Evolutionary conservation across 2,888 invertebrate species (phyloP).

Genomic region (Agelastica alni): DNA sequence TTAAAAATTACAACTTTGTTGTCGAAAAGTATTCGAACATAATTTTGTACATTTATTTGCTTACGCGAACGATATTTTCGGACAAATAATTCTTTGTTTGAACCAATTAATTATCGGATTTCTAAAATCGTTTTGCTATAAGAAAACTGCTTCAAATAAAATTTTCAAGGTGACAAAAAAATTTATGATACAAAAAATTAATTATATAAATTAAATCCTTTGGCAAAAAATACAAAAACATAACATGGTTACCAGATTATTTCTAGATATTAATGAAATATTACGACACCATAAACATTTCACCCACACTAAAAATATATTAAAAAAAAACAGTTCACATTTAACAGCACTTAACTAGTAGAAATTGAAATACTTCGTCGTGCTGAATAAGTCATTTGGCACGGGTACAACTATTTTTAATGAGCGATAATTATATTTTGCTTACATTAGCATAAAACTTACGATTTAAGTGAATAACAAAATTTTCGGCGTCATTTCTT

Average conservation of each 20-base stretch:
- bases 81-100: too few species aligned
- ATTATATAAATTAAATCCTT: slow-evolving; percentile 37
- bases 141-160: slow-evolving; percentile 26
- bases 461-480: slow-evolving; percentile 5
- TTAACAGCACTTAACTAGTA: slow-evolving; percentile 38
- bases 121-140: slow-evolving; percentile 11
- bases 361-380: slow-evolving; percentile 43
- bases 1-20: too few species aligned
- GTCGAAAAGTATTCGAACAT: too few species aligned
- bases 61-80: slow-evolving; percentile 14
- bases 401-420: slow-evolving; percentile 43
- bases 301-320: slow-evolving; percentile 40
- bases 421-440: slow-evolving; percentile 47
- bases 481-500: background rate
- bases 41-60: too few species aligned
- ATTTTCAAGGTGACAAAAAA: slow-evolving; percentile 26
- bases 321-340: slow-evolving; percentile 37
- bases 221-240: slow-evolving; percentile 34
- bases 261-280: slow-evolving; percentile 41
- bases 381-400: slow-evolving; percentile 47
- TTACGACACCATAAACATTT: slow-evolving; percentile 35
- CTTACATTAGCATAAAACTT: slow-evolving; percentile 36
- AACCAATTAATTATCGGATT: slow-evolving; percentile 22
- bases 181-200: slow-evolving; percentile 34
- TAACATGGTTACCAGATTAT: slow-evolving; percentile 28